Conservation (phyloP, 2,797 vertebrate species). For the Mus minutoides region DNA sequence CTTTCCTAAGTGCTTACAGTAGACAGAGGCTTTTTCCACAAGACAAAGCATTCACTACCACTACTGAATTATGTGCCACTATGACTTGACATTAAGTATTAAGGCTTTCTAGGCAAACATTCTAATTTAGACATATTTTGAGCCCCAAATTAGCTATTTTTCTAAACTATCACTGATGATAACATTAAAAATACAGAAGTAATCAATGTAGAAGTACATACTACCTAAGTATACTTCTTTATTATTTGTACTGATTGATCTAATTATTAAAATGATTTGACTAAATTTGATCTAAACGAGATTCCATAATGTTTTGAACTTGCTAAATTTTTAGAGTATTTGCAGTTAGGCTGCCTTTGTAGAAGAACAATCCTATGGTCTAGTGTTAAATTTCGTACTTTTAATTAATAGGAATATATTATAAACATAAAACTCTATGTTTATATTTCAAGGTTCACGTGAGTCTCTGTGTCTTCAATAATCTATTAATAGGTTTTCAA, state of each 20-base stretch:
- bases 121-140: not conserved
- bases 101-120: not conserved
- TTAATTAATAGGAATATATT: not conserved
- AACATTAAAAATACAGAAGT: not conserved
- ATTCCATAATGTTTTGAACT: not conserved
- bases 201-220: not conserved
- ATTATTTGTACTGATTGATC: not conserved
- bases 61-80: not conserved
- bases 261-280: not conserved
- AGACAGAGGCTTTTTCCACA: not conserved
- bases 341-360: not conserved
- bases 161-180: not conserved
- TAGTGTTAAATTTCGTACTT: not conserved
- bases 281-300: not conserved
- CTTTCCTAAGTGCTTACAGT: not conserved
- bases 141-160: not conserved
- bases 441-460: not conserved
- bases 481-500: not conserved
- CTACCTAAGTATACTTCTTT: not conserved
- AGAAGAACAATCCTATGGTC: not conserved
- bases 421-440: not conserved
- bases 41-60: not conserved
- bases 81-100: not conserved
- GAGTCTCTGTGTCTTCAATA: not conserved
- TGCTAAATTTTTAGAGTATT: conserved; percentile 15